Base-by-base conservation (phyloP, 2,113 vertebrate genomes). In the Neomonachus schauinslandi region DNA sequence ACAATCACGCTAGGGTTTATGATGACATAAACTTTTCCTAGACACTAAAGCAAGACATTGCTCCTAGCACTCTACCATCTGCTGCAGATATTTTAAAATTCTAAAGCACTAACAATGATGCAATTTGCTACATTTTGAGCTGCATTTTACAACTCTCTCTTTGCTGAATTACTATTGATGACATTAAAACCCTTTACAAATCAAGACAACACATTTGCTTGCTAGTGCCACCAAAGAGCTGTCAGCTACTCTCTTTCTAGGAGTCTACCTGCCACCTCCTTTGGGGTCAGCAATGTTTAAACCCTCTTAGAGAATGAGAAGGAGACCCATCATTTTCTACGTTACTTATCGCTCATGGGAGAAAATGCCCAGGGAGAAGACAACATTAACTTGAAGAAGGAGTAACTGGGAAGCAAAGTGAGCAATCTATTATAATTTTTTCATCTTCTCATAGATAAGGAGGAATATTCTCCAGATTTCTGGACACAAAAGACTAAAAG, bases 11-110 rank as follows among this genome's bases (percentile, higher is more conserved):
- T 93, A 84, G 96, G 91, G 97, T 98, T 98, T 97, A 91, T 97
- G 98, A 98, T 98, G 98, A 98, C 97, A 98, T 92, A 94, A 97
- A 98, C 96, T 97, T 97, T 98, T 98, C 96, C 95, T 67, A 98
- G 97, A 98, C 97, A 97, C 97, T 93, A 82, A 98, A 98, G 95
- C 95, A 97, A 98, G 98, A 95, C 97, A 97, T 91, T 94, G 97
- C 98, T 98, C 94, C 94, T 96, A 97, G 95, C 97, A 71, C 83
- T 97, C 98, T 96, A 94, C 98, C 98, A 98, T 98, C 98, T 98
- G 98, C 97, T 97, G 97, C 91, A 98, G 97, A 98, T 98, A 98
- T 98, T 98, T 98, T 97, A 98, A 97, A 98, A 98, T 98, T 98
- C 98, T 98, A 98, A 97, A 98, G 98, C 97, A 97, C 91, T 97